A percentile compares a stretch with the other conserved stretches of the same genome.
Evolutionary conservation across 2,113 vertebrate genomes (phyloP).

Genomic region (Pygoscelis adeliae): DNA sequence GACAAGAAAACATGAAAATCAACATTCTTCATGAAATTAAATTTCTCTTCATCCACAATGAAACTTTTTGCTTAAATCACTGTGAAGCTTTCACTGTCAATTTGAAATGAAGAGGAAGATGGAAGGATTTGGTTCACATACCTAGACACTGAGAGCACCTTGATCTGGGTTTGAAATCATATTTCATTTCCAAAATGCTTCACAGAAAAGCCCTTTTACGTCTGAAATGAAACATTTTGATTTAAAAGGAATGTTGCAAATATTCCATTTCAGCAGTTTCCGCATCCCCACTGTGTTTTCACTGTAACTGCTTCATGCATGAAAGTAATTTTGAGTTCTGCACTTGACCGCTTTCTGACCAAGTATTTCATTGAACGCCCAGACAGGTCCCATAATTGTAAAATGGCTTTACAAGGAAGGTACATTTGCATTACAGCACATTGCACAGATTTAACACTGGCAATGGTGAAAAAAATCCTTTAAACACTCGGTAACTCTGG

Average conservation of each 20-base stretch:
- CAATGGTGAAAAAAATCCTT: not conserved
- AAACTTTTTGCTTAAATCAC: not conserved
- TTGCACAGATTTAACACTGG: not conserved
- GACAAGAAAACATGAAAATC: not conserved
- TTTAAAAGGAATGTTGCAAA: not conserved
- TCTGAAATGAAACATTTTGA: not conserved
- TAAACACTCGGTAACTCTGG: constrained; percentile 27
- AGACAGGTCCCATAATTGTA: not conserved
- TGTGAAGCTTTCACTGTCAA: not conserved
- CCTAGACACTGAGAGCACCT: not conserved
- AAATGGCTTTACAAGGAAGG: not conserved
- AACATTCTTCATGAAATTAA: not conserved
- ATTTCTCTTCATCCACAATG: not conserved
- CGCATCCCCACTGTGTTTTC: not conserved
- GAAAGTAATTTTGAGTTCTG: not conserved
- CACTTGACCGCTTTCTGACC: not conserved
- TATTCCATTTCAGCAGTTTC: not conserved
- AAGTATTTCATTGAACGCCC: not conserved
- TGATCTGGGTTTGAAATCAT: not conserved
- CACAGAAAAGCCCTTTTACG: not conserved
- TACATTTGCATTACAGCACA: not conserved
- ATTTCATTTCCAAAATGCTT: not conserved
- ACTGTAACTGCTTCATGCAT: not conserved
- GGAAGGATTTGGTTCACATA: not conserved
- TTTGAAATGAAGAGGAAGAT: not conserved